phyloP scores from a whole-genome alignment of 1,140 invertebrate genomes.

The Anoplolepis gracilipes region DNA sequence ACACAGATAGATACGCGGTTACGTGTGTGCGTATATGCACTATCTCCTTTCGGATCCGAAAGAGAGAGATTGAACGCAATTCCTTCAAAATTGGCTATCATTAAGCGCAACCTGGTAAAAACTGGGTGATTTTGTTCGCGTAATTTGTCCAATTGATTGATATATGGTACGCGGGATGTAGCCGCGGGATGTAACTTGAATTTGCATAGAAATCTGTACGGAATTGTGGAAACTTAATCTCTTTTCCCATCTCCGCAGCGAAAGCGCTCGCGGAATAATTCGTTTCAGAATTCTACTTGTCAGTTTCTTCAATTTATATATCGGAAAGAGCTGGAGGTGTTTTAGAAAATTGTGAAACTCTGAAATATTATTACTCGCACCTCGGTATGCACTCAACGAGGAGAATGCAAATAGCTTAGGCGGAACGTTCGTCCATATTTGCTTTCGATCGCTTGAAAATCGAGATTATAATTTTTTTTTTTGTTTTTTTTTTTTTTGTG shows the following conservation, averaged over 20 bases:
- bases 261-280: not conserved
- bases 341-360: constrained; percentile 28
- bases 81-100: constrained; percentile 12
- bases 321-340: not conserved
- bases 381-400: not conserved
- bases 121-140: not conserved
- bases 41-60: constrained; percentile 9
- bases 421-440: constrained; percentile 25
- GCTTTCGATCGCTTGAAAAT: constrained; percentile 14
- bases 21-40: not conserved
- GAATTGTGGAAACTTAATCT: not conserved
- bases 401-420: constrained; percentile 2
- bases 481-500: not conserved
- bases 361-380: constrained; percentile 3
- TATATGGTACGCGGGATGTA: not conserved
- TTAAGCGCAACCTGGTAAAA: not conserved
- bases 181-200: too few species aligned
- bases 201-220: constrained; percentile 4
- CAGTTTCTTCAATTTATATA: constrained; percentile 9
- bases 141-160: not conserved
- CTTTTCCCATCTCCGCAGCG: not conserved
- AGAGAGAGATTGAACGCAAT: not conserved
- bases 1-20: not conserved
- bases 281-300: constrained; percentile 10
- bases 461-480: too few species aligned